Percentiles rank a stretch among this genome's conserved stretches.
phyloP scores from a whole-genome alignment of 2,888 invertebrate species.

The Drymonia ruficornis region DNA sequence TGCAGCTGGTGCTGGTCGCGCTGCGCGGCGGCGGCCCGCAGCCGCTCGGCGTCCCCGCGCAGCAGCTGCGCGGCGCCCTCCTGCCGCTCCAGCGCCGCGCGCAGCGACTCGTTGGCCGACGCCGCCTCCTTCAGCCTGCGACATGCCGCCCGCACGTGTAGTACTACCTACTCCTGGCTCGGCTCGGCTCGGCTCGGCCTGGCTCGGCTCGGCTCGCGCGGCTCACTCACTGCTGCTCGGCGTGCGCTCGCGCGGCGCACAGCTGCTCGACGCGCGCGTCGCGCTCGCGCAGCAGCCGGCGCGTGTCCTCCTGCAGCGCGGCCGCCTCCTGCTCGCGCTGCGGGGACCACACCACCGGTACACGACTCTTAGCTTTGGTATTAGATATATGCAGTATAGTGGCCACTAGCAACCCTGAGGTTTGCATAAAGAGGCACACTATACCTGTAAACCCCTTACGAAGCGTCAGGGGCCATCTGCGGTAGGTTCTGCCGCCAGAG shows the following conservation, averaged over 20 bases:
- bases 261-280: conserved; percentile 30
- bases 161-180: too few species aligned
- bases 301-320: conserved; percentile 43
- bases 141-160: not conserved
- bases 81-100: not conserved
- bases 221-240: conserved; percentile 19
- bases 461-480: too few species aligned
- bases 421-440: too few species aligned
- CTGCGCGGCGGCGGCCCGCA: not conserved
- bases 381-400: too few species aligned
- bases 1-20: too few species aligned
- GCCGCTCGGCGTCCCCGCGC: not conserved
- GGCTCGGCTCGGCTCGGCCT: too few species aligned
- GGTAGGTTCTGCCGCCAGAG: too few species aligned
- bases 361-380: too few species aligned
- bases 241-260: conserved; percentile 11
- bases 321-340: conserved; percentile 35
- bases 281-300: conserved; percentile 34
- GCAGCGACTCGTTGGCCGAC: not conserved
- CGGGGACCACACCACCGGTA: too few species aligned
- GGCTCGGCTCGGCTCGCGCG: not conserved
- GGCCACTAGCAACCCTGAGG: too few species aligned
- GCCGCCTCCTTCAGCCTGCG: conserved; percentile 2
- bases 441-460: too few species aligned
- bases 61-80: not conserved